These are phyloP conservation scores for Cataglyphis rosenhaueri DNA, from an alignment of 2,888 invertebrate species.

Conservation along the genomic window DNA sequence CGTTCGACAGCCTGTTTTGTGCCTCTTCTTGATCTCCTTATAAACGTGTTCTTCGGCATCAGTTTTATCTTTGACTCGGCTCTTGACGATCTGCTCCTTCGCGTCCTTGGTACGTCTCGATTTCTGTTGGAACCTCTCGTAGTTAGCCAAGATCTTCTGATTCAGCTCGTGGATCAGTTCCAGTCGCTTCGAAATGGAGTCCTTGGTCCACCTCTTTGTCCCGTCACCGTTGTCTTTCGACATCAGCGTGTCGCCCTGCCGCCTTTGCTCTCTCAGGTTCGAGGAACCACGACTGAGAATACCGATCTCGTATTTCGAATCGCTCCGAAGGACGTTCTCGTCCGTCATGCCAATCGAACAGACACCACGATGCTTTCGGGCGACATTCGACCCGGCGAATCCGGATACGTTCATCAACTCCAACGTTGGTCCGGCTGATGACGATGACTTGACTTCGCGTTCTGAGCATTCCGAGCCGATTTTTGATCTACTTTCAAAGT, in stretches of 20 bases:
- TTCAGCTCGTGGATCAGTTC: conserved; percentile 83
- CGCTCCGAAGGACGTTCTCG: conserved; percentile 77
- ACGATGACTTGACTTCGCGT: conserved; percentile 26
- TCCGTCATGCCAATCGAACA: conserved; percentile 54
- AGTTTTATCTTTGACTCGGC: conserved; percentile 6
- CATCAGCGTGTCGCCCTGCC: conserved; percentile 45
- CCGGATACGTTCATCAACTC: conserved; percentile 80
- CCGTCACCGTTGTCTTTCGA: conserved; percentile 35
- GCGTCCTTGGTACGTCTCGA: conserved; percentile 73
- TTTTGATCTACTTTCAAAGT: conserved; percentile 42
- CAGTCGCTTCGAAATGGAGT: conserved; percentile 81
- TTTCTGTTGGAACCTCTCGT: conserved; percentile 81
- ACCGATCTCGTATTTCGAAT: conserved; percentile 79
- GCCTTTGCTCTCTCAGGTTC: conserved; percentile 65
- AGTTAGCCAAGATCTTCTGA: conserved; percentile 82
- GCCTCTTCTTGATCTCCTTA: conserved; percentile 71
- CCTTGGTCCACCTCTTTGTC: conserved; percentile 73
- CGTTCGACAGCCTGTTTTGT: conserved; percentile 40
- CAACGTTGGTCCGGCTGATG: conserved; percentile 48
- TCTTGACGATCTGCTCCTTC: conserved; percentile 44
- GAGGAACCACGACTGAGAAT: conserved; percentile 59
- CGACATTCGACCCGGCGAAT: conserved; percentile 64
- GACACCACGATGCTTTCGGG: conserved; percentile 61
- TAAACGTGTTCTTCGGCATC: conserved; percentile 68
- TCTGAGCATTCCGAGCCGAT: conserved; percentile 33